Conservation (phyloP, 2,113 vertebrate species). For the Cyprinodon brontotheroides region DNA sequence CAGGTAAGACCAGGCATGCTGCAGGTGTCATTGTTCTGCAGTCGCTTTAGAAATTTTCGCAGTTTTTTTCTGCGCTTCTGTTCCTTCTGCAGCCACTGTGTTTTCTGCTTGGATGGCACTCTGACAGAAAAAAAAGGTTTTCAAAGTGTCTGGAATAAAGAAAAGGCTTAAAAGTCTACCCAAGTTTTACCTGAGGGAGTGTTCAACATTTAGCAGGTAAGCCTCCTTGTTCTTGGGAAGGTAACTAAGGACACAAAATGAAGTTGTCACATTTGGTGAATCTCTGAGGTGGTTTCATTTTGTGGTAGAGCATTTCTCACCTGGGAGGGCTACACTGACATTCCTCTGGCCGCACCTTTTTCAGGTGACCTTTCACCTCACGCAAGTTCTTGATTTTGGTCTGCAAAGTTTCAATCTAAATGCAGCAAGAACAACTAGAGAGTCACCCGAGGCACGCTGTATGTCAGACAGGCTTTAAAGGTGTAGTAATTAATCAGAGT, state of each 20-base stretch:
- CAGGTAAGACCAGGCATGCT: conserved; percentile 98
- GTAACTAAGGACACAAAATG: conserved; percentile 77
- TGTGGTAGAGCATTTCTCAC: conserved; percentile 65
- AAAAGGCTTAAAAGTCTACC: neutral
- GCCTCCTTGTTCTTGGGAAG: conserved; percentile 83
- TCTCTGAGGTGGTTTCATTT: neutral
- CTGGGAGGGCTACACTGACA: conserved; percentile 89
- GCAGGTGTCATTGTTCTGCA: conserved; percentile 94
- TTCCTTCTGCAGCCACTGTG: conserved; percentile 88
- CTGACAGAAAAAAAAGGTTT: conserved; percentile 55
- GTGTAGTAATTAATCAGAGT: neutral
- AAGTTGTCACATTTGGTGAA: neutral
- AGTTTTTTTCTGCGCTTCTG: conserved; percentile 94
- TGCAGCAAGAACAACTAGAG: conserved; percentile 14
- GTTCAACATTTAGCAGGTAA: conserved; percentile 80
- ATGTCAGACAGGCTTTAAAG: neutral
- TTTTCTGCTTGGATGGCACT: conserved; percentile 87
- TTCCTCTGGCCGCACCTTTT: conserved; percentile 91
- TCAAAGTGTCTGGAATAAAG: neutral
- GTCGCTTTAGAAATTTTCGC: conserved; percentile 91
- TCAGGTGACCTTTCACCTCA: conserved; percentile 94
- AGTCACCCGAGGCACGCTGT: neutral
- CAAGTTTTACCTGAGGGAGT: conserved; percentile 84
- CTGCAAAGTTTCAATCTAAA: conserved; percentile 95
- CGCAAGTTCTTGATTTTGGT: conserved; percentile 96